Evolutionary conservation across 2,113 vertebrate genomes (phyloP), one percentile per base, ranked within the genome.

Genomic region (Eleginops maclovinus): DNA sequence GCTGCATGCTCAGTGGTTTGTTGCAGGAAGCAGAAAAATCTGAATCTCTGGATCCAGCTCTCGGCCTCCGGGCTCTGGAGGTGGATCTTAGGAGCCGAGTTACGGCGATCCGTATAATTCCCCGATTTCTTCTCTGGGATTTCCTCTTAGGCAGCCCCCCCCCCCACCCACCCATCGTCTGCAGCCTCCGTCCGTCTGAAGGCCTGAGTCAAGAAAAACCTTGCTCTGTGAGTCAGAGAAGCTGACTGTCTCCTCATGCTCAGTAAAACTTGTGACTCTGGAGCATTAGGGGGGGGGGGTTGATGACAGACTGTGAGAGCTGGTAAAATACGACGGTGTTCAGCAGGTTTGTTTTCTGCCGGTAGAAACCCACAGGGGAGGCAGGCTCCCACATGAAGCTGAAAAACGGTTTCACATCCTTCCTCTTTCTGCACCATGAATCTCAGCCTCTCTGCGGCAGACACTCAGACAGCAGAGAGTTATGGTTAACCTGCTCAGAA

Each of bases 81-180:
- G 67, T 24, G 67, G 79, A 87, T 85, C 87, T 84, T 84, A 72
- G 71, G 41, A 82, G 72, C 72, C 9, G 44, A 15, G 63, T 75
- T 66, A 82, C 62, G 71, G 75, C 72, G 61, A 74, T 78, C 63
- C 81, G 85, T 86, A 91, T 92, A 91, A 89, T 92, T 92, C 89
- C 83, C 73, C 87, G 72, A 93, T 90, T 92, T 88, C 91, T 87
- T 90, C 90, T 83, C 67, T 86, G 87, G 92, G 93, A 92, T 92
- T 92, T 91, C 83, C 89, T 89, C 77, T 72, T 14, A 7, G 76
- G 54, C 81, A 78, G 69, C 79, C 50, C 72, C 62, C 73, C 72
- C 58, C 71, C 58, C 71, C 28, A 4, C 28, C 28, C 70, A 74
- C 65, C 77, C 72, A 65, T 84, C 83, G 83, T 79, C 58, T 85